Conservation (phyloP, 2,888 invertebrate species). For the Nezara viridula region DNA sequence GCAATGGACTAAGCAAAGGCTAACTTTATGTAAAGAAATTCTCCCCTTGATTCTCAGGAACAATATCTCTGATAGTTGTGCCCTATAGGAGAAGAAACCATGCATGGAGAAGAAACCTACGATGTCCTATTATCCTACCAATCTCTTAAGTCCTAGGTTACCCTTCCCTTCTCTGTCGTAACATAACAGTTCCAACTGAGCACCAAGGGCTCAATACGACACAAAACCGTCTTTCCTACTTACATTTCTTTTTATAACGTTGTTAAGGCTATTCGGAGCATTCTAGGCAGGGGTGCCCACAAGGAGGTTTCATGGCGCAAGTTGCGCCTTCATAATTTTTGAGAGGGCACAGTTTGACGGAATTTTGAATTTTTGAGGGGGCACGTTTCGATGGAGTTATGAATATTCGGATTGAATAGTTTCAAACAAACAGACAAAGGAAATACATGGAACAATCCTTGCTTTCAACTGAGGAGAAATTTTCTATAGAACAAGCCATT, state of each 20-base stretch:
- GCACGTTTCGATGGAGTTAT: too few relatives aligned
- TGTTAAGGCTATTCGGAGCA: background rate
- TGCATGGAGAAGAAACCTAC: background rate
- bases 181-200: background rate
- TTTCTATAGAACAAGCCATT: too few relatives aligned
- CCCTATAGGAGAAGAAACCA: background rate
- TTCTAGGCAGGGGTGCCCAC: too few relatives aligned
- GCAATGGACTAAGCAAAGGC: background rate
- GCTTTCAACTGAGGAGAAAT: too few relatives aligned
- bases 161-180: background rate
- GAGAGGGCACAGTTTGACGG: too few relatives aligned
- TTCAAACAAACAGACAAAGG: too few relatives aligned
- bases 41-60: background rate
- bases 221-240: background rate
- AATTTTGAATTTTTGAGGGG: too few relatives aligned
- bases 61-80: background rate
- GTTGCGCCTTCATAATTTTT: too few relatives aligned
- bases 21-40: background rate
- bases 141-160: background rate
- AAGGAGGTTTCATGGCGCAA: too few relatives aligned
- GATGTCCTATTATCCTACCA: background rate
- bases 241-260: background rate
- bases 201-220: background rate
- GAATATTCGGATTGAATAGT: too few relatives aligned
- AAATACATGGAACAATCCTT: too few relatives aligned